Evolutionary conservation across 2,113 vertebrate genomes (phyloP).

Genomic region (Callocephalon fimbriatum): DNA sequence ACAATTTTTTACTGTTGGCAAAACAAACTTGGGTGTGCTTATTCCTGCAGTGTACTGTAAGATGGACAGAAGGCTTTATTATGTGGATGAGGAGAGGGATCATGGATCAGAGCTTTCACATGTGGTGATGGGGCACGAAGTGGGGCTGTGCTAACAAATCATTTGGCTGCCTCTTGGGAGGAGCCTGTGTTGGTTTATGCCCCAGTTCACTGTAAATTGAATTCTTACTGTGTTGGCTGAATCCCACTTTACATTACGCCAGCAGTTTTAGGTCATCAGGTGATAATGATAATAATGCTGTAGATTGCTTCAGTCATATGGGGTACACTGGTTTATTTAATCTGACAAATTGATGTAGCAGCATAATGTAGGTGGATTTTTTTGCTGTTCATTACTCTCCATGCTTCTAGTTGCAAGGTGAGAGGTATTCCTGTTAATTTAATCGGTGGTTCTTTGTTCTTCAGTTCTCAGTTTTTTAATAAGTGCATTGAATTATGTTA

Average conservation of each 20-base stretch:
- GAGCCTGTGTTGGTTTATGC: background rate
- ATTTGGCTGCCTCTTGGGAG: background rate
- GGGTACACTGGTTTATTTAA: background rate
- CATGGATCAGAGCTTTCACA: background rate
- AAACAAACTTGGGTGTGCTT: background rate
- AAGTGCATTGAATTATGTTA: background rate
- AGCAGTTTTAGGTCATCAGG: background rate
- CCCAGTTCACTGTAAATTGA: background rate
- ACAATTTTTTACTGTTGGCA: background rate
- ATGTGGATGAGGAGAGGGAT: background rate
- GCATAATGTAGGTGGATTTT: background rate
- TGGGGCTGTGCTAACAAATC: background rate
- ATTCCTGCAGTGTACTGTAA: background rate
- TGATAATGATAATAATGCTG: background rate
- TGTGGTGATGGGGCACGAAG: accelerated
- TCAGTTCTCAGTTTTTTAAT: background rate
- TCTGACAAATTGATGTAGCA: background rate
- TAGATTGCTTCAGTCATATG: background rate
- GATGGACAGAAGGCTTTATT: background rate
- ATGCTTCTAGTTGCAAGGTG: background rate
- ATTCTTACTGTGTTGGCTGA: background rate
- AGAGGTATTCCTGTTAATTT: background rate
- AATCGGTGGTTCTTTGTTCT: background rate
- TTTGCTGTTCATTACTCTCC: background rate
- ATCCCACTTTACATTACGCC: accelerated